These are phyloP conservation scores for Heterocephalus glaber DNA, from an alignment of 2,113 vertebrate species.

Conservation along the genomic window DNA sequence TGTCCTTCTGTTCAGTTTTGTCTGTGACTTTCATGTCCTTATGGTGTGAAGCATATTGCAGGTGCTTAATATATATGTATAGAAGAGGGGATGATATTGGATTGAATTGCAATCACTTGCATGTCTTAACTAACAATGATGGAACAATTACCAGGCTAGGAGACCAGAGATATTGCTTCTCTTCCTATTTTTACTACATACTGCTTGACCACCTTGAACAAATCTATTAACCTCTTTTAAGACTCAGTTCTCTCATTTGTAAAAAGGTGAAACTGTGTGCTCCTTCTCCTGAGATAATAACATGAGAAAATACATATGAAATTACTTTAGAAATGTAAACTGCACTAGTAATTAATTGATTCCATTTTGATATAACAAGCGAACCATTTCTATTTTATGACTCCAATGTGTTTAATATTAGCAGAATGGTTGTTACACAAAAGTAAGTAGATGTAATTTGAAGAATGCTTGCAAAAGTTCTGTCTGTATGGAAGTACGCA, in stretches of 20 bases:
- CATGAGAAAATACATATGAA: slow-evolving; percentile 45
- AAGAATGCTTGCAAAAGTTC: slow-evolving; percentile 17
- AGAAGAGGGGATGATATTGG: not conserved
- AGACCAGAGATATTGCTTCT: slow-evolving; percentile 1
- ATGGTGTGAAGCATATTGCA: not conserved
- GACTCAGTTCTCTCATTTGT: not conserved
- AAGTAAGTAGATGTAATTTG: slow-evolving; percentile 2
- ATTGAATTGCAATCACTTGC: slow-evolving; percentile 8
- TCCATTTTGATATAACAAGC: slow-evolving; percentile 61
- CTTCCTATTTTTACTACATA: slow-evolving; percentile 23
- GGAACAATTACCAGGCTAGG: not conserved
- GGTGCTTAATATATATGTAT: not conserved
- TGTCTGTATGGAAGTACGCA: not conserved
- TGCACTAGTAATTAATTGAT: slow-evolving; percentile 57
- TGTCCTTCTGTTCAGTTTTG: not conserved
- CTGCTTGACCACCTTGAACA: slow-evolving; percentile 21
- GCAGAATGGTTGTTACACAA: not conserved
- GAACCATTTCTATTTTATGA: slow-evolving; percentile 49
- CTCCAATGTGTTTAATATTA: slow-evolving; percentile 42
- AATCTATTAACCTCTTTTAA: slow-evolving; percentile 43
- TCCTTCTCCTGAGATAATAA: slow-evolving; percentile 52
- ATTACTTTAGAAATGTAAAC: slow-evolving; percentile 61
- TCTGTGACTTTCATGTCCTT: not conserved
- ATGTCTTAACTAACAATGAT: slow-evolving; percentile 35
- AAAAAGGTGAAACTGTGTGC: not conserved